A percentile compares a stretch with the other conserved stretches of the same genome.
These are phyloP conservation scores for Collichthys lucidus DNA, from an alignment of 2,113 vertebrate genomes.

Conservation along the genomic window DNA sequence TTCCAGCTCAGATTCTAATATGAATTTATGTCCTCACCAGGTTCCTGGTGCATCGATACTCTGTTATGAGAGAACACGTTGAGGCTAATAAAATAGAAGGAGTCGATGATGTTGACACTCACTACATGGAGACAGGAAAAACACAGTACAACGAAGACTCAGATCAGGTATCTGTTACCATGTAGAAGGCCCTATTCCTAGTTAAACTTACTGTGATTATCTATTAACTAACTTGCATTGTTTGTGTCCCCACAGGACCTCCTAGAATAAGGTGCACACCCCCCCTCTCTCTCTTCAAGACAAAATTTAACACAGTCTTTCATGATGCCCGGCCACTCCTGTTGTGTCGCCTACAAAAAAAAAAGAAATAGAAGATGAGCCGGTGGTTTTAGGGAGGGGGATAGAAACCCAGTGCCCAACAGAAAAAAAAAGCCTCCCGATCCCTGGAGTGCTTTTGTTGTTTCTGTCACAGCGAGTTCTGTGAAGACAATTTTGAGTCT, in stretches of 20 bases:
- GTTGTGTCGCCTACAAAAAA: constrained; percentile 32
- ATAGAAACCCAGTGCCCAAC: constrained; percentile 25
- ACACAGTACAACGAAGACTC: constrained; percentile 91
- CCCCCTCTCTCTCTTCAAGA: constrained; percentile 23
- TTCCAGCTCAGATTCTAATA: background rate
- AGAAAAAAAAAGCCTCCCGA: constrained; percentile 31
- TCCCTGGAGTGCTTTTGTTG: constrained; percentile 62
- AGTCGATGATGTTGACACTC: constrained; percentile 84
- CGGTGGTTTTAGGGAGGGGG: constrained; percentile 22
- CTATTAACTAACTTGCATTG: background rate
- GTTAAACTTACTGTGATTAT: background rate
- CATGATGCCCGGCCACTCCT: constrained; percentile 44
- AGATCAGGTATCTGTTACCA: constrained; percentile 86
- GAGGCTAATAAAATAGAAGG: constrained; percentile 89
- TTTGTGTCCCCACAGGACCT: constrained; percentile 71
- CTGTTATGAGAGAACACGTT: constrained; percentile 89
- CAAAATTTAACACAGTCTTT: constrained; percentile 42
- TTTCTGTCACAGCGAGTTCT: constrained; percentile 60
- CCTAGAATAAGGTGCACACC: constrained; percentile 63
- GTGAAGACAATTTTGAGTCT: constrained; percentile 46
- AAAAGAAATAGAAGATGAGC: background rate
- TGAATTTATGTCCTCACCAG: constrained; percentile 72
- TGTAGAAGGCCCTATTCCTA: background rate
- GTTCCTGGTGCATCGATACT: constrained; percentile 95
- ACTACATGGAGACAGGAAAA: constrained; percentile 78